Percentiles rank a stretch among this genome's conserved stretches.
These are phyloP conservation scores for Ophion costatus DNA, from an alignment of 2,888 invertebrate genomes.

Conservation along the genomic window DNA sequence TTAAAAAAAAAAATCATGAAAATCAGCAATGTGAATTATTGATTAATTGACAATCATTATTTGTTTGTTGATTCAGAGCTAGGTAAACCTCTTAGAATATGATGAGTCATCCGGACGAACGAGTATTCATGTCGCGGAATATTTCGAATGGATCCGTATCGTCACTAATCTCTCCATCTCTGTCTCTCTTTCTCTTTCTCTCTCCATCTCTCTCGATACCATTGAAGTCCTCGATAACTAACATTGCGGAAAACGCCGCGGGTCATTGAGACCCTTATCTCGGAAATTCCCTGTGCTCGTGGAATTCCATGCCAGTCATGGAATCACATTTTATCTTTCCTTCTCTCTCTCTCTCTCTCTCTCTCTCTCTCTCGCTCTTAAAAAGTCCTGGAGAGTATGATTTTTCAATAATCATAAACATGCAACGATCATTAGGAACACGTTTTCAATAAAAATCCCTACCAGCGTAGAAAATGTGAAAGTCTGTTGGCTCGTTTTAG, in stretches of 20 bases:
- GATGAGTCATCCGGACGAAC: conserved; percentile 19
- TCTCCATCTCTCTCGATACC: neutral
- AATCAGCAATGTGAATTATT: neutral
- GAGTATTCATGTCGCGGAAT: conserved; percentile 38
- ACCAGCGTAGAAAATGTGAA: neutral
- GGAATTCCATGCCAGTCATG: conserved; percentile 33
- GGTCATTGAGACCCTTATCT: conserved; percentile 53
- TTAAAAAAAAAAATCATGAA: no score
- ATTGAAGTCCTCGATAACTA: conserved; percentile 44
- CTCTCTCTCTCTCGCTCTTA: neutral
- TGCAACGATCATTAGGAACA: neutral
- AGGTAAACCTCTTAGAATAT: conserved; percentile 15
- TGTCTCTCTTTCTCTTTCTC: neutral
- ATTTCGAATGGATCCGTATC: conserved; percentile 45
- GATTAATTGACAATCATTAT: neutral
- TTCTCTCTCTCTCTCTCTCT: neutral
- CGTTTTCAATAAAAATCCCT: conserved; percentile 18
- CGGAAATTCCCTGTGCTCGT: conserved; percentile 51
- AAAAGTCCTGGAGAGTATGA: neutral
- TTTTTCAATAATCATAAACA: conserved; percentile 6
- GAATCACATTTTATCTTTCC: conserved; percentile 30
- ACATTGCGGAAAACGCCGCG: conserved; percentile 30
- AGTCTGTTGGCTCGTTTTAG: neutral
- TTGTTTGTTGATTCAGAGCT: neutral
- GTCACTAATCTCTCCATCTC: conserved; percentile 3